Percentiles rank a stretch among this genome's conserved stretches.
Evolutionary conservation across 1,140 invertebrate genomes (phyloP).

Genomic region (Aphis craccivora): DNA sequence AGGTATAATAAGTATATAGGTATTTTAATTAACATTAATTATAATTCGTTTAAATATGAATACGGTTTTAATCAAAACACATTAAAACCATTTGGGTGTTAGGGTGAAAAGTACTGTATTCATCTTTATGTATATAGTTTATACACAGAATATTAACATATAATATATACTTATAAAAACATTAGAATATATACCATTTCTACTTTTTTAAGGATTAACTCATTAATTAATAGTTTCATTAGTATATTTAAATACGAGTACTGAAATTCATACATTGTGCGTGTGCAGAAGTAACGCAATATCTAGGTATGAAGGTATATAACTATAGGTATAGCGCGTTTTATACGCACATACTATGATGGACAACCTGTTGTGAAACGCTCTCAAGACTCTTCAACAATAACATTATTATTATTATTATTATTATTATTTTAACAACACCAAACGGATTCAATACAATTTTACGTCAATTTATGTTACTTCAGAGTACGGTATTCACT

Average conservation of each 20-base stretch:
- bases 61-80: not conserved
- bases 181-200: not conserved
- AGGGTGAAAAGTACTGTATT: not conserved
- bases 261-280: not conserved
- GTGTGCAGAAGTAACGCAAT: not conserved
- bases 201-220: not conserved
- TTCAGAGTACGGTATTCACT: too few species aligned
- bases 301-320: not conserved
- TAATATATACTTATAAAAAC: not conserved
- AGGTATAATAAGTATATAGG: not conserved
- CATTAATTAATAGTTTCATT: not conserved
- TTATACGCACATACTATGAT: not conserved
- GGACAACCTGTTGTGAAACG: conserved; percentile 5
- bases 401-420: not conserved
- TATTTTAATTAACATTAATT: not conserved
- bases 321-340: not conserved
- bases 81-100: not conserved
- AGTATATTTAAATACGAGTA: not conserved
- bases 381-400: not conserved
- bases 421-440: not conserved
- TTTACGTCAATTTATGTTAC: not conserved
- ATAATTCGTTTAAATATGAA: conserved; percentile 1
- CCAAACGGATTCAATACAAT: not conserved
- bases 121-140: not conserved
- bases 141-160: not conserved